Evolutionary conservation across 2,888 invertebrate species (phyloP).

Genomic region (Diplolepis rosae): DNA sequence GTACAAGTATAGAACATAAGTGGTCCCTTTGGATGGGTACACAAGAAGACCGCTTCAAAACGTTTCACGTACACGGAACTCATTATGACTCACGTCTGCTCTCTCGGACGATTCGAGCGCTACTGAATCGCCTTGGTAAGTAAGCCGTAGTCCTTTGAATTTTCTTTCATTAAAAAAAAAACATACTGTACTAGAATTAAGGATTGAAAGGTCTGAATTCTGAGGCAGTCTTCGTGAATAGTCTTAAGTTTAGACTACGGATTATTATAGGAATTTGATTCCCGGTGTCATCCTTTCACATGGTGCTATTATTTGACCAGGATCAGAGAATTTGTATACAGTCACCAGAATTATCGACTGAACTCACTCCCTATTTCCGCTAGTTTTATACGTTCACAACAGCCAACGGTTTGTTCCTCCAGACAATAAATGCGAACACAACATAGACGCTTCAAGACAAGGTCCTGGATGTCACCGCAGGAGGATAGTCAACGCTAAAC

Average conservation of each 20-base stretch:
- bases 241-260: conserved; percentile 26
- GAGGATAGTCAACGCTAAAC: conserved; percentile 23
- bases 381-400: background rate
- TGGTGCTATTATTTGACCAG: conserved; percentile 35
- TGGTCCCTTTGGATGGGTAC: too few species aligned
- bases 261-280: conserved; percentile 52
- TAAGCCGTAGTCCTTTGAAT: too few species aligned
- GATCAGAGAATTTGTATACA: conserved; percentile 55
- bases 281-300: conserved; percentile 47
- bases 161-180: too few species aligned
- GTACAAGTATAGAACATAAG: too few species aligned
- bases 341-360: conserved; percentile 32
- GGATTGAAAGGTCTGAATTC: too few species aligned
- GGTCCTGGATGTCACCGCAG: conserved; percentile 34
- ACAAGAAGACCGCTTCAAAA: too few species aligned
- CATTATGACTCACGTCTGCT: too few species aligned
- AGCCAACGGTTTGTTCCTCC: conserved; percentile 36
- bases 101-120: too few species aligned
- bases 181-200: too few species aligned
- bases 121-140: too few species aligned
- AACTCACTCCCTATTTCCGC: background rate
- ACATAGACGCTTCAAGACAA: conserved; percentile 33
- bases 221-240: conserved; percentile 34
- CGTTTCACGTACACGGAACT: too few species aligned
- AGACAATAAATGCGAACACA: conserved; percentile 32